Evolutionary conservation across 1,140 invertebrate genomes (phyloP), one percentile per base, ranked within the genome.

Genomic region (Brachionus koreanus): DNA sequence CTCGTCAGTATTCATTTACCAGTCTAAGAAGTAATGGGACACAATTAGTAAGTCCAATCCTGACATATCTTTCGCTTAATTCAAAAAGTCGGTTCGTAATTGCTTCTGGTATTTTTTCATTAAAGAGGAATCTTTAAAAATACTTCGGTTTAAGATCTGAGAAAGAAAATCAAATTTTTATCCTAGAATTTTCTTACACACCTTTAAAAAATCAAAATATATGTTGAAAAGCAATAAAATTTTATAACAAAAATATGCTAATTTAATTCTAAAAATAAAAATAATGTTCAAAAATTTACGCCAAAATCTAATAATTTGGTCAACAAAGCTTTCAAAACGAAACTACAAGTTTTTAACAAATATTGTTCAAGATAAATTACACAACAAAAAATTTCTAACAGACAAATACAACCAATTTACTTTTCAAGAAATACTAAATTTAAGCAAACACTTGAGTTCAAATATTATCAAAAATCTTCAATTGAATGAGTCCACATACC

Each of bases 361-460:
- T 69, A 39, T 69, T 2, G 19, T 10, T 13, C 3, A 69, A 74
- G 10, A 46, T 35, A 72, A 72, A 23, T 46, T 74, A 7, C 12
- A 29, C n/a, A 74, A 74, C 3, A 74, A 46, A 74, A 12, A 5
- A n/a, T 46, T 74, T 25, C 42, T 74, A 39, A 74, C 9, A 12
- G 69, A 74, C 43, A 43, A 46, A 74, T 74, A 74, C 13, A 12
- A 2, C 6, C 19, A 43, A 74, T 74, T 74, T 43, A 42, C 69
- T 2, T 74, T 46, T 25, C 7, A 74, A 19, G 42, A 46, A 10
- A 74, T 74, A 43, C 10, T 74, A n/a, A 74, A 74, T 35, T 39
- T 74, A 9, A 46, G 39, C 42, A 74, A 74, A 29, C 42, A 19
- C 2, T 25, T 74, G 1, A 46, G 39, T 74, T 7, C 19, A 5